Conservation (phyloP, 1,140 invertebrate genomes). For the Reticulitermes speratus region DNA sequence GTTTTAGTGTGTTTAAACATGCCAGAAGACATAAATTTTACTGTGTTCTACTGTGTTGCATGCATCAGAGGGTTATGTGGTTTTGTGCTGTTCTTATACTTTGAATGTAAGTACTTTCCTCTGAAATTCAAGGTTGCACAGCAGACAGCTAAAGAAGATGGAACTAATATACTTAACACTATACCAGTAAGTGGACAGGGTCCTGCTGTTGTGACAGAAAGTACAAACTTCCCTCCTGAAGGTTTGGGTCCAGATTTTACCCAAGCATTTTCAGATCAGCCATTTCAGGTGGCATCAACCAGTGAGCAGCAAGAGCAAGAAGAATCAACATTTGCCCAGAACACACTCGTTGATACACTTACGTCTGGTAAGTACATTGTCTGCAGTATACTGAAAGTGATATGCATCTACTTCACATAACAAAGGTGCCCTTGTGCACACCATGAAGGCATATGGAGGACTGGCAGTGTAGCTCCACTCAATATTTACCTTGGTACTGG, state of each 20-base stretch:
- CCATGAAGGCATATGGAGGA: no score
- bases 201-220: background rate
- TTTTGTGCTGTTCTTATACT: no score
- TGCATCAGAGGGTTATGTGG: no score
- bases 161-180: background rate
- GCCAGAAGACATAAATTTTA: no score
- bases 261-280: slow-evolving; percentile 43
- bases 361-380: slow-evolving; percentile 1
- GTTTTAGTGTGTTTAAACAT: no score
- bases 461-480: no score
- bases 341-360: slow-evolving; percentile 29
- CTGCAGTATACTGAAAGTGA: no score
- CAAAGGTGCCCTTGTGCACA: no score
- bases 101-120: no score
- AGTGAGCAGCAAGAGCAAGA: slow-evolving; percentile 36
- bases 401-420: no score
- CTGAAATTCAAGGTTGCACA: background rate
- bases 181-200: background rate
- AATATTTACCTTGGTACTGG: no score
- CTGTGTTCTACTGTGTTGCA: no score
- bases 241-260: slow-evolving; percentile 39
- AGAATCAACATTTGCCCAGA: slow-evolving; percentile 38
- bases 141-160: background rate
- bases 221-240: slow-evolving; percentile 13
- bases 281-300: slow-evolving; percentile 37